These are phyloP conservation scores for Anodontia alba DNA, from an alignment of 2,888 invertebrate genomes.

Conservation along the genomic window DNA sequence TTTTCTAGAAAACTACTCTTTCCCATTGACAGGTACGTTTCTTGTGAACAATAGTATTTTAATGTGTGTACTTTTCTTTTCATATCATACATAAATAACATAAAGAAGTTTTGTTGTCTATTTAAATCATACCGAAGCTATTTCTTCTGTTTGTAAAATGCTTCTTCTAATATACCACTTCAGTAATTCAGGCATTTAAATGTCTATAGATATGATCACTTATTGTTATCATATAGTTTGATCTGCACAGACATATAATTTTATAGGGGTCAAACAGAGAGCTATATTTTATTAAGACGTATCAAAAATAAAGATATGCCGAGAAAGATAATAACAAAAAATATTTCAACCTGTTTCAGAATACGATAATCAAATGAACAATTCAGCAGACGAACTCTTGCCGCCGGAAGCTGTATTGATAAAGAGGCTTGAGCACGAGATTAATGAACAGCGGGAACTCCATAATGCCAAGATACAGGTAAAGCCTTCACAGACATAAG, in stretches of 20 bases:
- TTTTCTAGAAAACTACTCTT: no score
- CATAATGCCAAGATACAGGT: conserved; percentile 40
- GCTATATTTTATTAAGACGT: not conserved
- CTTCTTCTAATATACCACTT: no score
- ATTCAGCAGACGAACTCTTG: conserved; percentile 46
- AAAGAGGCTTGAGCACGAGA: conserved; percentile 62
- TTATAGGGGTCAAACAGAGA: not conserved
- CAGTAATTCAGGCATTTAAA: no score
- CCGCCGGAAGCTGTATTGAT: conserved; percentile 62
- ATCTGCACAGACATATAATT: not conserved
- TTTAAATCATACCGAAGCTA: no score
- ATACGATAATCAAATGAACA: not conserved
- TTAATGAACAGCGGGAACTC: conserved; percentile 44
- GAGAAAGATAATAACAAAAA: not conserved
- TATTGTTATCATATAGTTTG: not conserved
- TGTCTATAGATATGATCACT: no score
- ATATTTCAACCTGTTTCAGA: not conserved
- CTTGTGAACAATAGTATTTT: no score
- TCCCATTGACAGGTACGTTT: no score
- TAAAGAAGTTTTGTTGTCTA: no score
- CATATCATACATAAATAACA: no score
- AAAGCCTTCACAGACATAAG: not conserved
- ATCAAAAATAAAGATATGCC: not conserved
- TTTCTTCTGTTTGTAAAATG: no score
- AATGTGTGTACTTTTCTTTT: no score